Conservation (phyloP, 2,888 invertebrate genomes). For the Brenthis hecate region DNA sequence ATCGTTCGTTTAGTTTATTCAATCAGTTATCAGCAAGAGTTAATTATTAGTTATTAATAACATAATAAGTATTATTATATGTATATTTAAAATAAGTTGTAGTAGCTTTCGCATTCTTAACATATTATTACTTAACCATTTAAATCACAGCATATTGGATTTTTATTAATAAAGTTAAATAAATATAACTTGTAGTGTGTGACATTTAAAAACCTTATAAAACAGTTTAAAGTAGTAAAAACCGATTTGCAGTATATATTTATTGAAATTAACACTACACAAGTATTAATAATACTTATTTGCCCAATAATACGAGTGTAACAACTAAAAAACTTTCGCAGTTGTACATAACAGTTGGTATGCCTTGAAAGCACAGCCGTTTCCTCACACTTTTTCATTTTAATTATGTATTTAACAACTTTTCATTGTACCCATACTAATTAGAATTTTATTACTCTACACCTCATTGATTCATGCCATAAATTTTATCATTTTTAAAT, state of each 20-base stretch:
- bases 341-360: slow-evolving; percentile 26
- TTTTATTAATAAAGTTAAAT: too few species aligned
- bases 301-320: slow-evolving; percentile 18
- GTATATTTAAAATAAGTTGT: slow-evolving; percentile 15
- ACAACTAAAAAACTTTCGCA: slow-evolving; percentile 23
- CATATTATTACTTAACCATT: too few species aligned
- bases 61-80: too few species aligned
- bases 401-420: slow-evolving; percentile 27
- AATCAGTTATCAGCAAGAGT: slow-evolving; percentile 29
- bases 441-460: slow-evolving; percentile 24
- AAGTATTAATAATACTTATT: slow-evolving; percentile 3
- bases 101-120: background rate
- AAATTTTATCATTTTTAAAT: slow-evolving; percentile 6
- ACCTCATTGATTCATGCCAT: slow-evolving; percentile 7
- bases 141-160: too few species aligned
- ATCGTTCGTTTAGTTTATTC: slow-evolving; percentile 24
- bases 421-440: slow-evolving; percentile 24
- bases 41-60: slow-evolving; percentile 9
- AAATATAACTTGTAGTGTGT: too few species aligned
- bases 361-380: slow-evolving; percentile 24
- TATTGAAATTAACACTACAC: slow-evolving; percentile 5
- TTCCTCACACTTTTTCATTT: slow-evolving; percentile 21
- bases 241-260: too few species aligned
- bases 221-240: too few species aligned
- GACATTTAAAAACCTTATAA: too few species aligned